Evolutionary conservation across 2,113 vertebrate species (phyloP), one percentile per base, ranked within the genome.

Genomic region (Oncorhynchus mykiss): DNA sequence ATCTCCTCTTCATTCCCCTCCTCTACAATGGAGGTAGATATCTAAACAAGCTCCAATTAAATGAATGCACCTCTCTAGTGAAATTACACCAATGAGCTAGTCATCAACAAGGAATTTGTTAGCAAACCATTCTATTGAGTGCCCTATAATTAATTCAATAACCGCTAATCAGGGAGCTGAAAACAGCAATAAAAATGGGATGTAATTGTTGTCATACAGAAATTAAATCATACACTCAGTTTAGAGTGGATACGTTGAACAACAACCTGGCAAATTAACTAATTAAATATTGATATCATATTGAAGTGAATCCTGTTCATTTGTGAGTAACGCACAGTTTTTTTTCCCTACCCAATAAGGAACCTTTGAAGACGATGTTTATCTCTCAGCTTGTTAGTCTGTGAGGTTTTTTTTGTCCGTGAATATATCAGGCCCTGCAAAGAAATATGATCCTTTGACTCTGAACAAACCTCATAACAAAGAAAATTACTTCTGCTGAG

Each of bases 11-110:
- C 51, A 54, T 71, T 77, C 49, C 60, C 11, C 20, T 51, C 72
- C n/a, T 80, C 64, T 9, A 11, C 73, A 74, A 62, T 24, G 34
- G 71, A 70, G 70, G 81, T 67, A 80, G 64, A 78, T 82, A 81
- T 81, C 78, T 72, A 62, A 82, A 70, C 76, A 60, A 70, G 73
- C 78, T 68, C 67, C 78, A 79, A 71, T 51, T 76, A 74, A 77
- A 75, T 72, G 70, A 77, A 71, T 25, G 67, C 74, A 75, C 69
- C 60, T 72, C 78, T 79, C 57, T 75, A 77, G 74, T 83, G 67
- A 78, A 81, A 83, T 78, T 78, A 78, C 81, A 87, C 77, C 78
- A 84, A 81, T 83, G 84, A 86, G 70, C 77, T 73, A 75, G 78
- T 80, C 80, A 86, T 86, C 76, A 82, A 77, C 74, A 71, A 78